Evolutionary conservation across 2,113 vertebrate species (phyloP).

Genomic region (Eleginops maclovinus): DNA sequence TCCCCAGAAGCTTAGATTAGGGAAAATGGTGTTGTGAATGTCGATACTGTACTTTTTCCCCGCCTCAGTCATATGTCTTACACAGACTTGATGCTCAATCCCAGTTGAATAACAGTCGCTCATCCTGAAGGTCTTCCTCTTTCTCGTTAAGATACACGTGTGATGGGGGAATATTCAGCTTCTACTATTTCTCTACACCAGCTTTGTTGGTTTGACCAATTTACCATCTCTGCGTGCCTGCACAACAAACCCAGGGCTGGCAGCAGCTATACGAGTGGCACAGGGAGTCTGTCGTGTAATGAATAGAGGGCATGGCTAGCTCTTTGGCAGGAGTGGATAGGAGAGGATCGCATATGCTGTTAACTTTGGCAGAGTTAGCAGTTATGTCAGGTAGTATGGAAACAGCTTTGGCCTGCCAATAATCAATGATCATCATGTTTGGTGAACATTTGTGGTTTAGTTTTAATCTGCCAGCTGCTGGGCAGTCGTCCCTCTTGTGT

Average conservation of each 20-base stretch:
- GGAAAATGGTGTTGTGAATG: conserved; percentile 56
- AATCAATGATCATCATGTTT: conserved; percentile 49
- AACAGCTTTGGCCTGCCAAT: conserved; percentile 50
- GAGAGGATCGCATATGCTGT: conserved; percentile 64
- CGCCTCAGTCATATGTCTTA: conserved; percentile 41
- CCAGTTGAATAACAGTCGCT: conserved; percentile 42
- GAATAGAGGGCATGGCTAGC: conserved; percentile 68
- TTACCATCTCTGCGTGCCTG: conserved; percentile 50
- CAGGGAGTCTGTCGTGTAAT: conserved; percentile 68
- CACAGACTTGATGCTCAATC: conserved; percentile 37
- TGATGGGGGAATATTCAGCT: conserved; percentile 36
- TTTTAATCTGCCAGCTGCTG: conserved; percentile 40
- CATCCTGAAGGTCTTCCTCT: conserved; percentile 35
- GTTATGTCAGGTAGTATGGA: conserved; percentile 64
- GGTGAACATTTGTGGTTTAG: conserved; percentile 29
- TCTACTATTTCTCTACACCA: conserved; percentile 32
- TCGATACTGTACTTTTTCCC: conserved; percentile 40
- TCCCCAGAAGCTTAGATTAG: conserved; percentile 48
- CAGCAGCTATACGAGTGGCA: conserved; percentile 48
- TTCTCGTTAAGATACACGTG: conserved; percentile 39
- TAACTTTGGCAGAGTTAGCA: conserved; percentile 51
- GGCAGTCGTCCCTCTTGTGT: conserved; percentile 32
- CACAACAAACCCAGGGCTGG: conserved; percentile 58
- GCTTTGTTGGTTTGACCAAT: conserved; percentile 57
- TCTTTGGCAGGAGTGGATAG: conserved; percentile 68